Base-by-base conservation (phyloP, 1,140 invertebrate species). In the Drosophila jambulina region DNA sequence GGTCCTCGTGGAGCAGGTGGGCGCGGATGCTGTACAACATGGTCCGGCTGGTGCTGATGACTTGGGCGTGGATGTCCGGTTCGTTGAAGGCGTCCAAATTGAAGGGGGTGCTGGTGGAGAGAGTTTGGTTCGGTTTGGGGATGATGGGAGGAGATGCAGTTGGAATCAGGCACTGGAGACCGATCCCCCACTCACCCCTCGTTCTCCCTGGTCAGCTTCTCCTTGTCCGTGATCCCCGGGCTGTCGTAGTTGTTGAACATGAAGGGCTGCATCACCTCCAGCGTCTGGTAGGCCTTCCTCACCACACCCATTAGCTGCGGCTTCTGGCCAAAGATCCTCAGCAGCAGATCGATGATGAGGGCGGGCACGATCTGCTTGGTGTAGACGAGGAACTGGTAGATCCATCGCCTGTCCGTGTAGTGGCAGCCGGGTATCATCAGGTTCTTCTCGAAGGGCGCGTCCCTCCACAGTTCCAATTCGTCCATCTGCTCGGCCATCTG, bases 201-300 rank as follows among this genome's bases (percentile, higher is more conserved):
- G n/a, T 45, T 64, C 9, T 34, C 10, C 4, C 49, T 7, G 12
- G 65, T 13, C 5, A 90, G 8, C 17, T 29, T 13, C 12, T 78
- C 13, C 2, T 51, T 23, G 10, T 82, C 38, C 0, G 82, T 82
- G 3, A 60, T n/a, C 0, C 91, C 91, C 1, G 77, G 51, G 64
- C 91, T 91, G 3, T 77, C 69, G 29, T 80, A 91, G 23, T 80
- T 84, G 54, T 92, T 92, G 43, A 91, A 86, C 76, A 92, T 60
- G n/a, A 92, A 92, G 3, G 91, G 91, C 25, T 90, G 53, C 88
- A 92, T 83, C 12, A 92, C 91, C 53, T 91, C 80, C 13, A 92
- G 71, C 7, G 91, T 90, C 8, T 64, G 72, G 34, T 80, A 92
- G 40, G 53, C 36, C 57, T 82, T 92, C 1, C 91, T 70, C 17